Evolutionary conservation across 2,888 invertebrate genomes (phyloP), one percentile per base, ranked within the genome.

Genomic region (Oscheius sp.): DNA sequence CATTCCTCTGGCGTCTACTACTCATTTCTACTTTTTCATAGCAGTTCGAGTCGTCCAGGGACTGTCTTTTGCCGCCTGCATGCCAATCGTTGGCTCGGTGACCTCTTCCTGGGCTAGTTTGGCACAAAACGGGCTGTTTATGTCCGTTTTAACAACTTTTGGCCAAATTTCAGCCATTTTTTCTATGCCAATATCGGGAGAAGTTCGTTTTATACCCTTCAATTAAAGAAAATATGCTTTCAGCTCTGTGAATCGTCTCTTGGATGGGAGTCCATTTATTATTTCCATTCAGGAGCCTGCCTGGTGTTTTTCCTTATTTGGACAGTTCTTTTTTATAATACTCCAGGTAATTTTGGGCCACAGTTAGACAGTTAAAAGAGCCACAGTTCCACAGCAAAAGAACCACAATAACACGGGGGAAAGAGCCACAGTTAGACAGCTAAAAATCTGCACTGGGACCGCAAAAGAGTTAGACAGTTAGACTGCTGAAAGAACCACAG

Each of bases 251-350:
- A 76, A 0, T 83, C 85, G 7, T 49, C 77, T 0, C 59, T 78
- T 16, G 87, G 87, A 41, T 87, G 87, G 87, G 73, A 80, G 53
- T 79, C 86, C 0, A 85, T 87, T 23, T 87, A 78, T 76, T 87
- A 85, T 71, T 70, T 85, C n/a, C 87, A 87, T 56, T 77, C 85
- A 0, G 23, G 75, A 25, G 79, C 87, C 59, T 82, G 79, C 18
- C 29, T 85, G 7, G 53, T 78, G 16, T 71, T 81, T 41, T 87
- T 87, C 76, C 43, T 76, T 0, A 21, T 73, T 5, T 87, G 82
- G 81, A 74, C 70, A 27, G 25, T 75, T 12, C 53, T 83, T 9
- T 83, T 77, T 49, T 74, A 75, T 12, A 78, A 83, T 59, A 68
- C 73, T 2, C 83, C 83, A 21, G 74, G 81, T 81, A 55, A 16